Evolutionary conservation across 2,113 vertebrate genomes (phyloP).

Genomic region (Callipepla squamata): DNA sequence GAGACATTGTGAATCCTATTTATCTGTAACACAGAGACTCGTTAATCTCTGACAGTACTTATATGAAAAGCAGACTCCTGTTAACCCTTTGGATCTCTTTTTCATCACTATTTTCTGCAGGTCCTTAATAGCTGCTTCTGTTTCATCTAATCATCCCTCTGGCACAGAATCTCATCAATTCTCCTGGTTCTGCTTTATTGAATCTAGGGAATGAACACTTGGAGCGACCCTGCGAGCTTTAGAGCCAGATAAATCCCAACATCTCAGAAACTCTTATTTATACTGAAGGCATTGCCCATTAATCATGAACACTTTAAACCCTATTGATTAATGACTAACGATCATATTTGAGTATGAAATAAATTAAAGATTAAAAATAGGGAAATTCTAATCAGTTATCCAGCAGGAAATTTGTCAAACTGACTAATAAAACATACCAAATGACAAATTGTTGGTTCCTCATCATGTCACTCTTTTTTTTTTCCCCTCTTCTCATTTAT

Average conservation of each 20-base stretch:
- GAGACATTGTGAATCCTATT: not conserved
- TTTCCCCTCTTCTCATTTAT: not conserved
- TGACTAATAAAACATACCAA: conserved; percentile 16
- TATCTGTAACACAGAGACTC: not conserved
- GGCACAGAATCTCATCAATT: not conserved
- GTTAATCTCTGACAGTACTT: not conserved
- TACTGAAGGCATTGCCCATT: conserved; percentile 9
- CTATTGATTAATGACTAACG: conserved; percentile 37
- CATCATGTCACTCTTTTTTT: not conserved
- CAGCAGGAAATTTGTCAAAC: conserved; percentile 28
- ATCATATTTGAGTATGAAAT: conserved; percentile 40
- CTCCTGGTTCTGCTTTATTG: not conserved
- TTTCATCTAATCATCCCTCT: not conserved
- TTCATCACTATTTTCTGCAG: not conserved
- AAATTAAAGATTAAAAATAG: conserved; percentile 52
- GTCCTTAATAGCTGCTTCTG: not conserved
- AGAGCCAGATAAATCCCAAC: conserved; percentile 17
- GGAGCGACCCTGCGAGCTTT: not conserved
- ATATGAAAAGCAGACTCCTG: not conserved
- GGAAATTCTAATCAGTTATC: conserved; percentile 30
- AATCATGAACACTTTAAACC: conserved; percentile 29
- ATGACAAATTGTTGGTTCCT: conserved; percentile 33
- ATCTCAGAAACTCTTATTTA: conserved; percentile 13
- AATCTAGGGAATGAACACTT: conserved; percentile 14
- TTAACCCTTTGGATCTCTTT: conserved; percentile 29